Evolutionary conservation across 1,140 invertebrate genomes (phyloP).

Genomic region (Scaptomyza graminum): DNA sequence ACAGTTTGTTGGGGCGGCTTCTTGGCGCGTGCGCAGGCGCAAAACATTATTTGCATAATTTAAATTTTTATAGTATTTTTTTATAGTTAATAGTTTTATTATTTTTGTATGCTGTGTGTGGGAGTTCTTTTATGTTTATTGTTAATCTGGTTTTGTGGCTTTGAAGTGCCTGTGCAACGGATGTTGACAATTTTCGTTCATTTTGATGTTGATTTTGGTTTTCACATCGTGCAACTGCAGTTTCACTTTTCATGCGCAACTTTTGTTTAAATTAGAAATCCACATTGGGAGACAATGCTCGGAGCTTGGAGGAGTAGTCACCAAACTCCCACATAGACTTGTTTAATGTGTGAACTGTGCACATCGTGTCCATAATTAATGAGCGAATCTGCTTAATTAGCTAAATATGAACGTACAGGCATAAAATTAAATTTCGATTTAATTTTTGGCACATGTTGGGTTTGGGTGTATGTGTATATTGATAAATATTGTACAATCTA

Average conservation of each 20-base stretch:
- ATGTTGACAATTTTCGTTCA: slow-evolving; percentile 34
- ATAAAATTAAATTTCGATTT: slow-evolving; percentile 18
- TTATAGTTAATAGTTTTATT: background rate
- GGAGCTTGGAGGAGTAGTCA: background rate
- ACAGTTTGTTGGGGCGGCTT: background rate
- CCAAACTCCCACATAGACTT: slow-evolving; percentile 28
- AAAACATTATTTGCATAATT: slow-evolving; percentile 51
- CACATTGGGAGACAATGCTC: slow-evolving; percentile 15
- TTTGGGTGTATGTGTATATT: too few relatives aligned
- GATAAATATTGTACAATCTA: background rate
- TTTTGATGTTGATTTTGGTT: slow-evolving; percentile 1
- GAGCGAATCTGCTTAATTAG: slow-evolving; percentile 28
- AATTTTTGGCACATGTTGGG: slow-evolving; percentile 12
- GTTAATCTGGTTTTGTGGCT: slow-evolving; percentile 30
- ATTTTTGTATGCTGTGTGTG: slow-evolving; percentile 2
- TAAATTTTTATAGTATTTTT: slow-evolving; percentile 20
- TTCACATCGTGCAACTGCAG: slow-evolving; percentile 21
- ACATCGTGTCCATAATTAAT: slow-evolving; percentile 29
- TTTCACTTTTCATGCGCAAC: slow-evolving; percentile 42
- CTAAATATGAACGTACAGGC: background rate
- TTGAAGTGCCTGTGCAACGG: slow-evolving; percentile 26
- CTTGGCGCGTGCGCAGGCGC: slow-evolving; percentile 57
- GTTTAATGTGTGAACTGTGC: slow-evolving; percentile 32
- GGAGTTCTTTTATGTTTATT: slow-evolving; percentile 33
- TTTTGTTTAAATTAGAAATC: slow-evolving; percentile 14